phyloP scores from a whole-genome alignment of 2,113 vertebrate genomes.

The Forbesichthys agassizii region DNA sequence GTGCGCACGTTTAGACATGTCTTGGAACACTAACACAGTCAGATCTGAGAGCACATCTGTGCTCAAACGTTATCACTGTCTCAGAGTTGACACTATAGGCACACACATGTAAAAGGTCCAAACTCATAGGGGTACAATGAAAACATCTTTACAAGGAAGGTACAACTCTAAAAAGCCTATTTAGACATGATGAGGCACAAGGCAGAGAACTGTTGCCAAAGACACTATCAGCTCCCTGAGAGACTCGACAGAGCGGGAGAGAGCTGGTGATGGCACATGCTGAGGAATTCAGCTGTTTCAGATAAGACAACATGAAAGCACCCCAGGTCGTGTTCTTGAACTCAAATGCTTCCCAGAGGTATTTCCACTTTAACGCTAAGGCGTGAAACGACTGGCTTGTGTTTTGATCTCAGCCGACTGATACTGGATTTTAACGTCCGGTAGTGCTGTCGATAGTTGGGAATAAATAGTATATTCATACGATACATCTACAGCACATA shows the following conservation, averaged over 20 bases:
- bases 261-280: conserved; percentile 55
- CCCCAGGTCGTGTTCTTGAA: conserved; percentile 40
- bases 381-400: conserved; percentile 5
- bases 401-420: conserved; percentile 25
- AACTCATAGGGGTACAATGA: conserved; percentile 41
- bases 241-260: conserved; percentile 43
- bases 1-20: conserved; percentile 11
- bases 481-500: neutral
- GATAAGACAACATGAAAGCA: conserved; percentile 62
- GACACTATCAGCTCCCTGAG: conserved; percentile 55
- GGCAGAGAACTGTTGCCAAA: conserved; percentile 45
- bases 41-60: conserved; percentile 20
- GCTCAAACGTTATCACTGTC: conserved; percentile 37
- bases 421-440: conserved; percentile 19
- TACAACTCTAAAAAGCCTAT: conserved; percentile 10
- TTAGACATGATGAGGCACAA: conserved; percentile 57
- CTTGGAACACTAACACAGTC: conserved; percentile 31
- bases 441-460: conserved; percentile 4
- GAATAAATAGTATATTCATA: neutral
- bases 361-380: conserved; percentile 21
- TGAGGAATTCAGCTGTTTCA: conserved; percentile 65
- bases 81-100: conserved; percentile 36
- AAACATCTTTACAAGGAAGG: conserved; percentile 47
- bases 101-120: conserved; percentile 46
- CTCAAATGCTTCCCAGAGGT: conserved; percentile 29